Conservation (phyloP, 2,797 vertebrate species). For the Pampus argenteus region DNA sequence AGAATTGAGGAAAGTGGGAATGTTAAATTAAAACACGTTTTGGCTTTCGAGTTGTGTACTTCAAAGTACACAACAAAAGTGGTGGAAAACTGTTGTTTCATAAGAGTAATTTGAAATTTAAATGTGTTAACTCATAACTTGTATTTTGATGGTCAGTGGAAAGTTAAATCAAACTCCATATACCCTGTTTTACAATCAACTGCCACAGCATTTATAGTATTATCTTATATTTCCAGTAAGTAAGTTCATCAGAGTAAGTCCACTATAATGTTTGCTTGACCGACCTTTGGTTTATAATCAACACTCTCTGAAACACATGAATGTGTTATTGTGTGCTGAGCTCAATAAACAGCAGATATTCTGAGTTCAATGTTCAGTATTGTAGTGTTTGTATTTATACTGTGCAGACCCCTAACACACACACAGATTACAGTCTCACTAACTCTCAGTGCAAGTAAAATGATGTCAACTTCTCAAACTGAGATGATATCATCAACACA, state of each 20-base stretch:
- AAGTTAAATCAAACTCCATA: too few relatives aligned
- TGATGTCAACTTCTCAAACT: slow-evolving; percentile 27
- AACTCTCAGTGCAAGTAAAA: not conserved
- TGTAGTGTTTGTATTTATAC: slow-evolving; percentile 32
- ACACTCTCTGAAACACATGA: not conserved
- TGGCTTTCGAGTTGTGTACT: not conserved
- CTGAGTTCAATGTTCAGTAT: slow-evolving; percentile 14
- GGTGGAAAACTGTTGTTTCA: too few relatives aligned
- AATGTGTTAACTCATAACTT: too few relatives aligned
- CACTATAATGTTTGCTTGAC: not conserved
- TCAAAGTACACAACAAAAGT: not conserved
- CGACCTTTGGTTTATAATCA: not conserved
- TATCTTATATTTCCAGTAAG: not conserved
- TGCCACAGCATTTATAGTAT: not conserved
- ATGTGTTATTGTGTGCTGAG: slow-evolving; percentile 18
- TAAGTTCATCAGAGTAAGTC: not conserved
- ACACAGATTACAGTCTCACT: slow-evolving; percentile 8
- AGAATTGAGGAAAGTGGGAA: not conserved
- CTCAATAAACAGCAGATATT: slow-evolving; percentile 24
- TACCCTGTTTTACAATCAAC: not conserved
- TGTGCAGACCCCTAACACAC: not conserved
- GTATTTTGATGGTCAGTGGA: too few relatives aligned
- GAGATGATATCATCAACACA: slow-evolving; percentile 20
- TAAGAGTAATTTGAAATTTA: too few relatives aligned
- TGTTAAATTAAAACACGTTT: not conserved